Evolutionary conservation across 2,888 invertebrate species (phyloP).

Genomic region (Microplitis deprimator): DNA sequence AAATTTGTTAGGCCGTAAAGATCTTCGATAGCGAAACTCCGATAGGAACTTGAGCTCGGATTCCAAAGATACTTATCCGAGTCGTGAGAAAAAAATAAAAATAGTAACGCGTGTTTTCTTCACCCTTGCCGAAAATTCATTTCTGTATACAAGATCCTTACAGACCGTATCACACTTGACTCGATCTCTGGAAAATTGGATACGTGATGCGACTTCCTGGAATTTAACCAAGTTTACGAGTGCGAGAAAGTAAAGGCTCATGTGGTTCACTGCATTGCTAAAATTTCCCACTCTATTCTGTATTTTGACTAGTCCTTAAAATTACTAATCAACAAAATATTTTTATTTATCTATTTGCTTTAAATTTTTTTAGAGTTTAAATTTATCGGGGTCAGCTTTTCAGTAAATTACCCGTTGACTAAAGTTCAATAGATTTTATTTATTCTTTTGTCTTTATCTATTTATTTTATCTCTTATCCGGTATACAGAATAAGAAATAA

Average conservation of each 20-base stretch:
- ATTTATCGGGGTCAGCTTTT: neutral
- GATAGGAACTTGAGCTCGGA: neutral
- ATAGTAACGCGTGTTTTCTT: neutral
- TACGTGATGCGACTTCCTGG: conserved; percentile 67
- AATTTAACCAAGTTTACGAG: conserved; percentile 61
- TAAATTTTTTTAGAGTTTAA: neutral
- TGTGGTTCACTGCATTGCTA: conserved; percentile 29
- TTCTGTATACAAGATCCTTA: neutral
- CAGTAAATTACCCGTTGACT: too few species aligned
- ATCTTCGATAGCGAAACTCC: neutral
- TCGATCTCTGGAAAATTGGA: conserved; percentile 69
- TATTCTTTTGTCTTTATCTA: neutral
- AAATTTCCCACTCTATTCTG: conserved; percentile 14
- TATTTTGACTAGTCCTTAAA: conserved; percentile 8
- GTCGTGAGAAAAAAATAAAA: neutral
- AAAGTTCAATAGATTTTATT: neutral
- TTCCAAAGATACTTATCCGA: neutral
- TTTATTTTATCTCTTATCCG: neutral
- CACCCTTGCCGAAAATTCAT: conserved; percentile 1
- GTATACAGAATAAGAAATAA: neutral
- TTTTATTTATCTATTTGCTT: neutral
- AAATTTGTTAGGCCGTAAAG: neutral
- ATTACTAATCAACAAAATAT: neutral
- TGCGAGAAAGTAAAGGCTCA: conserved; percentile 43
- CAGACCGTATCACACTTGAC: conserved; percentile 50